Base-by-base conservation (phyloP, 2,888 invertebrate genomes). In the Conops quadrifasciatus region DNA sequence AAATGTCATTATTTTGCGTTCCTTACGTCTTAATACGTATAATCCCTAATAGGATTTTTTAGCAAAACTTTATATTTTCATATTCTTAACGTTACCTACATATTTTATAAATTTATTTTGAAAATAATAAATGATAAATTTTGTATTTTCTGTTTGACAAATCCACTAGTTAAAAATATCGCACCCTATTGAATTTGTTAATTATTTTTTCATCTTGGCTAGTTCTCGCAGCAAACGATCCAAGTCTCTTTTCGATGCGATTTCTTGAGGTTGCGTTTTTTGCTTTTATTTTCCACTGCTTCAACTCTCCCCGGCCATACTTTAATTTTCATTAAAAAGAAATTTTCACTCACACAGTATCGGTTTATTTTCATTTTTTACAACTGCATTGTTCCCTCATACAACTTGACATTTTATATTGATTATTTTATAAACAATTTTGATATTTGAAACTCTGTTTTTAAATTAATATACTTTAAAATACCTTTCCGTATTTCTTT, bases 351-450 rank as follows among this genome's bases (percentile, higher is more conserved):
- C 73, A 77, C 76, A 80, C 70, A 76, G 81, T 77, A 77, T 71
- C 72, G 74, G 76, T 77, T 76, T 75, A 81, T 80, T 81, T 81
- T 78, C 83, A 82, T 83, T 80, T 83, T 82, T 74, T 77, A 75
- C 72, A 74, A 74, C 81, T 82, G 78, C 83, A 83, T 81, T 78
- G 77, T 76, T 76, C 72, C 71, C 62, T 70, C 72, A 80, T 77
- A 77, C 71, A 75, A 71, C 72, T 70, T 68, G 60, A 76, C 75
- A 72, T 75, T 71, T 75, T 75, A 76, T 77, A 76, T 73, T 74
- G 73, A 76, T 75, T 69, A 43, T 71, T 71, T 73, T 69, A 30
- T 24, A 49, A 51, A 59, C 30, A 74, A 73, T 71, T 72, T 74
- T 71, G 72, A 69, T 71, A 47, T 36, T 45, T 62, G 71, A 76